These are phyloP conservation scores for Lepus oiostolus DNA, from an alignment of 2,797 vertebrate genomes.

Conservation along the genomic window DNA sequence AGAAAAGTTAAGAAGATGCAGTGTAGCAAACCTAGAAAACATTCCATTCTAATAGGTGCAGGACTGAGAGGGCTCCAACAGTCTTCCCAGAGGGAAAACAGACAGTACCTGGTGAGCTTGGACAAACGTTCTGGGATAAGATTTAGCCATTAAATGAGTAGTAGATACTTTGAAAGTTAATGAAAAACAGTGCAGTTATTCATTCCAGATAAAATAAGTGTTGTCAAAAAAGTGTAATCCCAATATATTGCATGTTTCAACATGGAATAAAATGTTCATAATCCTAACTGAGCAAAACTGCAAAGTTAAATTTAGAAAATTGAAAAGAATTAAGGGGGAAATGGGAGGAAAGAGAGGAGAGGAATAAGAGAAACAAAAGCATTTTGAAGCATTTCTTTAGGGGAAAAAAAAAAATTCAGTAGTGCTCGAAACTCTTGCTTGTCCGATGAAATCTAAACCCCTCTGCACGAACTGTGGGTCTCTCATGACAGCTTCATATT, in stretches of 20 bases:
- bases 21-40: background rate
- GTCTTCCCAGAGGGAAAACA: background rate
- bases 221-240: background rate
- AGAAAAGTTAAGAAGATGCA: background rate
- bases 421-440: background rate
- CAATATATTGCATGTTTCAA: background rate
- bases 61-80: background rate
- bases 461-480: background rate
- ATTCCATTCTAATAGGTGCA: background rate
- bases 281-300: background rate
- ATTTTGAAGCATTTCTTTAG: background rate
- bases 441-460: background rate
- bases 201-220: background rate
- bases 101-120: background rate
- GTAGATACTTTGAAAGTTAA: background rate
- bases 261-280: background rate
- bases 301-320: conserved; percentile 2
- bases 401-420: background rate
- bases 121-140: background rate
- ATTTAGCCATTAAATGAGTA: background rate
- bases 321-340: background rate
- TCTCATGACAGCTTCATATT: background rate
- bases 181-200: background rate
- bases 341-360: background rate
- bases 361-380: background rate